Evolutionary conservation across 2,888 invertebrate species (phyloP).

Genomic region (Taenaris catops): DNA sequence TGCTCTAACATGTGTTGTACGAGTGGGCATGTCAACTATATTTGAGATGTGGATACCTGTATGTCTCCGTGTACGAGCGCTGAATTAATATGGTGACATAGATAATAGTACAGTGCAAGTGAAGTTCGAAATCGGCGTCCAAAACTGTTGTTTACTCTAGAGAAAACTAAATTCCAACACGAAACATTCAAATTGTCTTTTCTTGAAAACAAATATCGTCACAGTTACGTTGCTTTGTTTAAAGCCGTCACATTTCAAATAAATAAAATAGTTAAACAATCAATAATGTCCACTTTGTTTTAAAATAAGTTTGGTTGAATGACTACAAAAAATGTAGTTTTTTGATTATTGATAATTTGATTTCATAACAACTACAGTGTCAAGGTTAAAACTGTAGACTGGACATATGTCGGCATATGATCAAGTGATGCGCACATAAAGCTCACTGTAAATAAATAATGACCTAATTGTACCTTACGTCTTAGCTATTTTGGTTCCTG

Average conservation of each 20-base stretch:
- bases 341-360: background rate
- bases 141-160: constrained; percentile 32
- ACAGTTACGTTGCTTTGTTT: too few relatives aligned
- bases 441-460: constrained; percentile 73
- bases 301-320: too few relatives aligned
- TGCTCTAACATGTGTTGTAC: constrained; percentile 20
- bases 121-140: constrained; percentile 30
- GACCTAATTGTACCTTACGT: constrained; percentile 68
- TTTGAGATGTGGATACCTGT: constrained; percentile 8
- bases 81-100: too few relatives aligned
- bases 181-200: background rate
- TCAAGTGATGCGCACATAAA: constrained; percentile 43
- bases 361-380: constrained; percentile 38
- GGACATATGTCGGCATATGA: constrained; percentile 44
- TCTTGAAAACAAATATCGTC: too few relatives aligned
- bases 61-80: constrained; percentile 20
- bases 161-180: constrained; percentile 48
- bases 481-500: constrained; percentile 61
- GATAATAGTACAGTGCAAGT: constrained; percentile 7
- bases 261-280: too few relatives aligned
- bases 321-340: too few relatives aligned
- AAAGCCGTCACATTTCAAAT: too few relatives aligned
- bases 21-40: constrained; percentile 7
- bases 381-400: constrained; percentile 53
- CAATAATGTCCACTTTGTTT: too few relatives aligned